phyloP scores from a whole-genome alignment of 2,797 vertebrate species.

The Natrix natrix region DNA sequence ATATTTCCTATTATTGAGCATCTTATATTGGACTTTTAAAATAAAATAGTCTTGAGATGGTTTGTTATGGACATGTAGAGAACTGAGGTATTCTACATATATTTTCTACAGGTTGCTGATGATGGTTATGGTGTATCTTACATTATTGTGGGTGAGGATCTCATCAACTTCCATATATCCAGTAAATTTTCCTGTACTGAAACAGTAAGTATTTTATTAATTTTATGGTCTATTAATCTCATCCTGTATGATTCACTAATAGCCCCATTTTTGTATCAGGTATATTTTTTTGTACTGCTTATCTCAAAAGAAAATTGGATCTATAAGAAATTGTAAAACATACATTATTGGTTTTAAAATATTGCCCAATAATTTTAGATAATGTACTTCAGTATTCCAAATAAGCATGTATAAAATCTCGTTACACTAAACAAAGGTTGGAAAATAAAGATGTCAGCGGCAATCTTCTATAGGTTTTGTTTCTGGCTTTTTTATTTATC shows the following conservation, averaged over 20 bases:
- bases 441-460: neutral
- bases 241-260: neutral
- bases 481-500: neutral
- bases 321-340: neutral
- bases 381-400: neutral
- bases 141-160: constrained; percentile 86
- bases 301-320: neutral
- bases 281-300: neutral
- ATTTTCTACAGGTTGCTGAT: constrained; percentile 84
- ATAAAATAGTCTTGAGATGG: neutral
- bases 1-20: neutral
- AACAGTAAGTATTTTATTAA: constrained; percentile 77
- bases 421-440: neutral
- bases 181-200: constrained; percentile 92
- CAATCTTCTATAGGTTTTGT: neutral
- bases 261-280: neutral
- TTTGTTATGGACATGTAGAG: neutral
- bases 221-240: neutral
- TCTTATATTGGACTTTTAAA: neutral
- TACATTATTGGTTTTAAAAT: neutral
- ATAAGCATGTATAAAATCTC: constrained; percentile 8
- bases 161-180: constrained; percentile 93
- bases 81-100: neutral
- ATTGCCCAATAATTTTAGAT: neutral
- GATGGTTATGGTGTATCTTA: constrained; percentile 98